Conservation (phyloP, 2,888 invertebrate genomes). For the Polydrusus cervinus region DNA sequence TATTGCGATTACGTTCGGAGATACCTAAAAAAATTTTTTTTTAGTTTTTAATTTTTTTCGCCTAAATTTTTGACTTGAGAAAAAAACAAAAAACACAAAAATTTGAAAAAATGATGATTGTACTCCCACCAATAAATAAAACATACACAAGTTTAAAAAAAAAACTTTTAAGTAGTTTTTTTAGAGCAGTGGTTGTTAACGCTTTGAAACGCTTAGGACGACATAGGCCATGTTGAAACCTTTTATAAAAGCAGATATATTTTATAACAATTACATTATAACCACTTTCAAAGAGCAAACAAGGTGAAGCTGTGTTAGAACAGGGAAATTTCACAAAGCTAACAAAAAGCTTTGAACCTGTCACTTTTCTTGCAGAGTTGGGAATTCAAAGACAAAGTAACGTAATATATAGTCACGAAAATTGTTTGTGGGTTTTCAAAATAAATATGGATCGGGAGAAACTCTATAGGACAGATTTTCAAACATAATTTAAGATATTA, state of each 20-base stretch:
- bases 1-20: no score
- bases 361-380: conserved; percentile 4
- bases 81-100: no score
- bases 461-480: not conserved
- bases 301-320: not conserved
- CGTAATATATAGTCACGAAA: not conserved
- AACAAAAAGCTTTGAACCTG: conserved; percentile 24
- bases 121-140: no score
- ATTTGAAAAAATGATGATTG: no score
- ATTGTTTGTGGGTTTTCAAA: conserved; percentile 2
- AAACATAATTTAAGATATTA: not conserved
- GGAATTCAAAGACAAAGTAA: conserved; percentile 9
- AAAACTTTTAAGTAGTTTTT: no score
- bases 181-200: no score
- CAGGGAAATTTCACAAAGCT: conserved; percentile 23
- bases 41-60: no score
- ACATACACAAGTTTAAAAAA: no score
- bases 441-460: not conserved
- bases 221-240: not conserved
- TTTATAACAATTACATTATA: conserved; percentile 14
- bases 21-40: no score
- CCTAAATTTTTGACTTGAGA: no score
- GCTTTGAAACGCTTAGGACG: no score
- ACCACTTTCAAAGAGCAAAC: conserved; percentile 14
- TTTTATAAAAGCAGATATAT: not conserved